These are phyloP conservation scores for Ips typographus DNA, from an alignment of 1,140 invertebrate genomes.

Conservation along the genomic window DNA sequence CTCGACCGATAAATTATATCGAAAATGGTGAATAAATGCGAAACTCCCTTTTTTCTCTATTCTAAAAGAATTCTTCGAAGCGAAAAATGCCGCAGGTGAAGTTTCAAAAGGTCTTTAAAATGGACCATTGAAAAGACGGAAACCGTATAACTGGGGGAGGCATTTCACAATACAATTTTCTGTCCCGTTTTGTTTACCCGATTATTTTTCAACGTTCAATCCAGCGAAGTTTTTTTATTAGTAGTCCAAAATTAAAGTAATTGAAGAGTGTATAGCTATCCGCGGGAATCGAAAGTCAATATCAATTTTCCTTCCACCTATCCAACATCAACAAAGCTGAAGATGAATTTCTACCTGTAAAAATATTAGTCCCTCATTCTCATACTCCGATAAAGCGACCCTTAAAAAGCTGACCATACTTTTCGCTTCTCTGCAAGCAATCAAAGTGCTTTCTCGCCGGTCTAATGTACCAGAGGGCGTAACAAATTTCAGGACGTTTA, in stretches of 20 bases:
- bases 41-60: slow-evolving; percentile 8
- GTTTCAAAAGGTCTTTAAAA: slow-evolving; percentile 25
- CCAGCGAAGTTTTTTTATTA: no score
- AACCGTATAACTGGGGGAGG: slow-evolving; percentile 16
- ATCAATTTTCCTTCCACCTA: not conserved
- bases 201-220: no score
- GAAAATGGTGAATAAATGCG: slow-evolving; percentile 24
- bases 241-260: no score
- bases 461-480: slow-evolving; percentile 9
- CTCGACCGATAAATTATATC: slow-evolving; percentile 22
- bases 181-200: no score
- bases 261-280: not conserved
- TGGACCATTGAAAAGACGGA: slow-evolving; percentile 24
- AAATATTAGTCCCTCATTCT: slow-evolving; percentile 11
- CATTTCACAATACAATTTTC: no score
- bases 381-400: slow-evolving; percentile 6
- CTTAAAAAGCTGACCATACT: slow-evolving; percentile 14
- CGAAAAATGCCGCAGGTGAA: slow-evolving; percentile 21
- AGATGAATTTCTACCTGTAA: slow-evolving; percentile 15
- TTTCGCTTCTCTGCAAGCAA: slow-evolving; percentile 11
- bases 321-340: not conserved
- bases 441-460: not conserved
- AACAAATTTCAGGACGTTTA: not conserved
- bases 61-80: slow-evolving; percentile 16
- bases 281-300: slow-evolving; percentile 16